These are phyloP conservation scores for Aurelia sp. DNA, from an alignment of 30 jellyfish, hydroid and myxozoan genomes.

Conservation along the genomic window DNA sequence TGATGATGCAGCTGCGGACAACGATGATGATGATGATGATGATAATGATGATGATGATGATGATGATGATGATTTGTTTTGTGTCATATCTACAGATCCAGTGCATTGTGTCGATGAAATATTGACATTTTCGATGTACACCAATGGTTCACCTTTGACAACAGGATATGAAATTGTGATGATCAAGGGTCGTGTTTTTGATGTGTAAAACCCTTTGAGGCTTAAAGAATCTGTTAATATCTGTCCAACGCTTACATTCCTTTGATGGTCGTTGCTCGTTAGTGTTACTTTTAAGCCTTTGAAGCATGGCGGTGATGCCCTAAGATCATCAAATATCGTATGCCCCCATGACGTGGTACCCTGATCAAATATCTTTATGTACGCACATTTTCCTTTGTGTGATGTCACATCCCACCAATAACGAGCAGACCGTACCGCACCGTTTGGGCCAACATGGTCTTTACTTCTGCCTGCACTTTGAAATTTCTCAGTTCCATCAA, in stretches of 20 bases:
- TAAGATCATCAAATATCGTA: conserved; percentile 52
- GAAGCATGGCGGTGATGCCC: conserved; percentile 69
- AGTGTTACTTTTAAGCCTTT: conserved; percentile 31
- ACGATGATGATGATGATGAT: too few species aligned
- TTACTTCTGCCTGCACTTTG: conserved; percentile 29
- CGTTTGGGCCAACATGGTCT: background rate
- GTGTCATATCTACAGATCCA: background rate
- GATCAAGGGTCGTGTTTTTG: conserved; percentile 21
- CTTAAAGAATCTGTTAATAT: background rate
- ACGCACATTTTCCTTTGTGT: conserved; percentile 32
- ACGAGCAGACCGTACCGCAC: conserved; percentile 17
- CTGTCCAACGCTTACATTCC: conserved; percentile 12
- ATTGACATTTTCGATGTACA: conserved; percentile 2
- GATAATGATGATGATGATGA: too few species aligned
- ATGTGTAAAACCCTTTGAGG: conserved; percentile 38
- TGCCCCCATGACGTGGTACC: conserved; percentile 4
- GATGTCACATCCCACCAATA: conserved; percentile 61
- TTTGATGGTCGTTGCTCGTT: background rate
- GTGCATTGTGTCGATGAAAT: conserved; percentile 10
- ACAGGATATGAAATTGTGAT: conserved; percentile 24
- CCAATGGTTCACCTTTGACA: conserved; percentile 27
- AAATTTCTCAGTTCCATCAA: conserved; percentile 27
- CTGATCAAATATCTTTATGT: conserved; percentile 18
- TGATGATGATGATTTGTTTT: background rate
- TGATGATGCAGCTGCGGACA: too few species aligned